These are phyloP conservation scores for Deroplatys truncata DNA, from an alignment of 2,888 invertebrate species.

Conservation along the genomic window DNA sequence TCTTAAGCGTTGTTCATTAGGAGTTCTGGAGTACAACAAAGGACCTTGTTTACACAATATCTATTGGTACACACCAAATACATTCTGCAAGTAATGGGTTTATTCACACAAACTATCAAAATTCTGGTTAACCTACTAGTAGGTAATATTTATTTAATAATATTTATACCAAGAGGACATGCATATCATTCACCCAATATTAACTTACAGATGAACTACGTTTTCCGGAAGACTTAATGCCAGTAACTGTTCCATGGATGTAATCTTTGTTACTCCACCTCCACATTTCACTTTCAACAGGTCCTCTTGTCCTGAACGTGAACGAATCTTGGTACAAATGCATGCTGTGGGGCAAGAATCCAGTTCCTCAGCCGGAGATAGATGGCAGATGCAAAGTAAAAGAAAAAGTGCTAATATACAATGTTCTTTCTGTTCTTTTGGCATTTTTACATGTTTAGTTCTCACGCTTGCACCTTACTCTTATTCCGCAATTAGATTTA, in stretches of 20 bases:
- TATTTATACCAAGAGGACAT: no score
- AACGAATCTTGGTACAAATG: conserved; percentile 5
- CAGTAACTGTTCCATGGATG: conserved; percentile 59
- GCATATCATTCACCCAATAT: background rate
- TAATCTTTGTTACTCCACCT: conserved; percentile 52
- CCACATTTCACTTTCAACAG: conserved; percentile 62
- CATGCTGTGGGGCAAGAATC: conserved; percentile 6
- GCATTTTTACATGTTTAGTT: background rate
- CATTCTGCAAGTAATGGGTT: no score
- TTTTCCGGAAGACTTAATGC: conserved; percentile 56
- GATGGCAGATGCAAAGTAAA: background rate
- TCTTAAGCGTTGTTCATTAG: no score
- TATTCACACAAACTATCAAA: no score
- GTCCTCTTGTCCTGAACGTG: conserved; percentile 35
- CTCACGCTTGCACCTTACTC: background rate
- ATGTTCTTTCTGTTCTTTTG: background rate
- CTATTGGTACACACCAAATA: no score
- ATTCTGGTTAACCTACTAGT: no score
- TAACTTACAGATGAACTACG: conserved; percentile 63
- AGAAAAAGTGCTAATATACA: background rate
- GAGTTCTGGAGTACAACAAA: no score
- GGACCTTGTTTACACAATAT: no score
- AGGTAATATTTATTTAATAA: no score
- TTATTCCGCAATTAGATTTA: background rate
- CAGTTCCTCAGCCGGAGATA: background rate